A percentile compares a stretch with the other conserved stretches of the same genome.
Evolutionary conservation across 2,888 invertebrate genomes (phyloP).

Genomic region (Rhagium mordax): DNA sequence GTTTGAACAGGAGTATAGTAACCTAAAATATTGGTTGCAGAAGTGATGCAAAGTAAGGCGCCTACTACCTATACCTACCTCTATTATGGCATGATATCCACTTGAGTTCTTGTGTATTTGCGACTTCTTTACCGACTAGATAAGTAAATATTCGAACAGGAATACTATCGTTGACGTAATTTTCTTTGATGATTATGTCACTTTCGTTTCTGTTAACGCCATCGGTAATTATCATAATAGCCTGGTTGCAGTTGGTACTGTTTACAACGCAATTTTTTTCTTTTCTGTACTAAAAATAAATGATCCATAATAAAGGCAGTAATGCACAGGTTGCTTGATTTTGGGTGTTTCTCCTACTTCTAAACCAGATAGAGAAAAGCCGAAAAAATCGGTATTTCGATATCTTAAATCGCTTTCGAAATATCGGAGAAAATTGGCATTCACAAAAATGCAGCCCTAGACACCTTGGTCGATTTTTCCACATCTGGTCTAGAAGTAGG

Average conservation of each 20-base stretch:
- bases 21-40: conserved; percentile 78
- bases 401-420: too few species aligned
- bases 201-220: conserved; percentile 92
- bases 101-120: conserved; percentile 89
- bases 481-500: too few species aligned
- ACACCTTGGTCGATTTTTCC: too few species aligned
- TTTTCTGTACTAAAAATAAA: conserved; percentile 63
- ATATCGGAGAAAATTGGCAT: too few species aligned
- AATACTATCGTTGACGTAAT: conserved; percentile 80
- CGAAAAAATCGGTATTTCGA: too few species aligned
- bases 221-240: conserved; percentile 97
- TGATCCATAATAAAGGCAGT: too few species aligned
- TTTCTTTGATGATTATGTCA: conserved; percentile 87
- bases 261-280: conserved; percentile 72
- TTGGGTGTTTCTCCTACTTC: too few species aligned
- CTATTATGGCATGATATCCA: conserved; percentile 97
- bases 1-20: conserved; percentile 95
- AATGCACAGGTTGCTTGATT: too few species aligned
- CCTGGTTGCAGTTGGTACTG: conserved; percentile 86
- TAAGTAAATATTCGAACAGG: conserved; percentile 96
- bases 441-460: too few species aligned
- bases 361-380: too few species aligned
- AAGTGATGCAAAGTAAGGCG: too few species aligned
- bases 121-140: conserved; percentile 94
- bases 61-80: too few species aligned